Evolutionary conservation across 1,140 invertebrate species (phyloP), one percentile per base, ranked within the genome.

Genomic region (Penaeus vannamei): DNA sequence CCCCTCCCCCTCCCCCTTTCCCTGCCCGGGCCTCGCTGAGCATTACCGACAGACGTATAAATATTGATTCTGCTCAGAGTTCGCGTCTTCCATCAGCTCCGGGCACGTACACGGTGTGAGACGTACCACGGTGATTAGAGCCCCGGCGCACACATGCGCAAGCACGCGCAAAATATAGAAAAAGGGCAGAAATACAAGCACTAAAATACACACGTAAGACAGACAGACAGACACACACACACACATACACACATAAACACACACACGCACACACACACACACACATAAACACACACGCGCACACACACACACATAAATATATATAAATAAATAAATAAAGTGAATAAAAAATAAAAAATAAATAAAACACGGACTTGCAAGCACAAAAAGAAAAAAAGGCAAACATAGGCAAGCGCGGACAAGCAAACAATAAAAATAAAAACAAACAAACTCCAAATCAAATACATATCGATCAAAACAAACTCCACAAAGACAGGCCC

Each of bases 211-310:
- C 76, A 46, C 76, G 29, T n/a, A 29, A 53, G 29, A 79, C 76
- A 8, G 46, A 79, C 76, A 29, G 29, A 64, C 1, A 66, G 20
- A 64, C 53, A 61, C 20, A 61, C 0, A 85, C 8, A 72, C n/a
- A 85, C 23, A 76, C 42, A 76, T 53, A 69, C 42, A 85, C 23
- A 59, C 42, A 72, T 17, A 76, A 29, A 59, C 20, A 53, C n/a
- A 85, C 22, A 76, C 14, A 86, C 23, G 60, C 53, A 79, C 53
- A 77, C 19, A 86, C 4, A 79, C 53, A 36, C 53, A 85, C n/a
- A 46, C 22, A 85, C 32, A 85, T 77, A n/a, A 36, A 22, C 26
- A 29, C 72, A 77, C 72, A 26, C 72, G 32, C 72, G 46, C 72
- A 77, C 72, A 12, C 64, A 77, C 72, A 26, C 29, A 77, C 29